Conservation (phyloP, 2,113 vertebrate species). For the Campylomormyrus tamandua region DNA sequence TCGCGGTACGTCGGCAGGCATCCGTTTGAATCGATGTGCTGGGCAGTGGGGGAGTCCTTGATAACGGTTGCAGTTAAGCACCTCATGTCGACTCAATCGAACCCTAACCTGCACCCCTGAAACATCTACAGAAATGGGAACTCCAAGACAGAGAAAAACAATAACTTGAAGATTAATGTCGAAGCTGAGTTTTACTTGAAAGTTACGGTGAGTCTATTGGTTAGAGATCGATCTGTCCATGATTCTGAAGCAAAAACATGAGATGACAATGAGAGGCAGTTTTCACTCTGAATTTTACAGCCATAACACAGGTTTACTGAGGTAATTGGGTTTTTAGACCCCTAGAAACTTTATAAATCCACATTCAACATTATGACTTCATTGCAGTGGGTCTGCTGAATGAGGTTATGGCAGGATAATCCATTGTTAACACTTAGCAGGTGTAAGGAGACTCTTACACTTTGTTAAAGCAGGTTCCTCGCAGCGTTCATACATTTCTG, state of each 20-base stretch:
- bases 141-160: not conserved
- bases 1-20: not conserved
- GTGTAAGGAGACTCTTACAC: not conserved
- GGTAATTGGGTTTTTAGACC: not conserved
- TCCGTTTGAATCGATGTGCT: not conserved
- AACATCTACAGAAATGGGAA: not conserved
- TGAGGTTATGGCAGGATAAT: not conserved
- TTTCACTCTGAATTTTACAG: not conserved
- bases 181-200: not conserved
- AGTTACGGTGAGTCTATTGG: not conserved
- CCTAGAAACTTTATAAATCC: not conserved
- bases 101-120: not conserved
- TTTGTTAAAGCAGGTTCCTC: not conserved
- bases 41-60: not conserved
- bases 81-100: not conserved
- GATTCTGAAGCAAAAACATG: not conserved
- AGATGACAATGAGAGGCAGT: not conserved
- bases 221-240: not conserved
- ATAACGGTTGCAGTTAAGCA: not conserved
- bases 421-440: not conserved
- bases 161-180: not conserved
- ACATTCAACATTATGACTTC: not conserved
- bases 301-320: not conserved
- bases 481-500: not conserved
- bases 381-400: not conserved